Evolutionary conservation across 1,140 invertebrate genomes (phyloP), one percentile per base, ranked within the genome.

Genomic region (Drosophila willistoni): DNA sequence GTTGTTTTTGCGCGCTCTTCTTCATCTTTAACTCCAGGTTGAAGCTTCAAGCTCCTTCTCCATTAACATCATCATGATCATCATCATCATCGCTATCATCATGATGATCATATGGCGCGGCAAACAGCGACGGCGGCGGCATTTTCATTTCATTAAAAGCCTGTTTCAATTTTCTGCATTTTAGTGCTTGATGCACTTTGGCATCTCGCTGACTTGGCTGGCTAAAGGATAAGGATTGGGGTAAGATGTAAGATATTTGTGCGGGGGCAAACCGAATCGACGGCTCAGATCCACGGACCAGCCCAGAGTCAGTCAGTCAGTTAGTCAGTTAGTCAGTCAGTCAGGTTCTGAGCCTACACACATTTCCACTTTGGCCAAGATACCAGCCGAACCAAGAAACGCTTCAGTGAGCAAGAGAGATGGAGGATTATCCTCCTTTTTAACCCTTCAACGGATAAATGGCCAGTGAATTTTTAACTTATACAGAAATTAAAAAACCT

Each of bases 81-180:
- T 19, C 9, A 51, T 51, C 44, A 47, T 47, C 19, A n/a, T n/a
- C n/a, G 19, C 22, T 17, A 47, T 17, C 9, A 51, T 47, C 44
- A 51, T 51, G 9, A 51, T 51, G 44, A 51, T 22, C 17, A 51
- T 51, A 19, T 51, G 44, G 44, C 44, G 44, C 44, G 44, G 44
- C 44, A 19, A 47, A 19, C 44, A 19, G 9, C 17, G 14, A 34
- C 56, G 56, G 56, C 56, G 56, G 56, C 56, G 29, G 29, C 56
- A 59, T 59, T 36, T 65, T 68, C 73, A 77, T 77, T 61, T 77
- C 73, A 77, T 59, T 91, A 90, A 90, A 91, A 91, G 90, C 90
- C 90, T 79, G 89, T 91, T 91, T 91, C 84, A 87, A 91, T 91
- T 91, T 91, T 91, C 85, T 91, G 85, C 82, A 78, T 85, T 91